Percentiles rank a stretch among this genome's conserved stretches.
These are phyloP conservation scores for Druceiella hillmani DNA, from an alignment of 2,888 invertebrate genomes.

Conservation along the genomic window DNA sequence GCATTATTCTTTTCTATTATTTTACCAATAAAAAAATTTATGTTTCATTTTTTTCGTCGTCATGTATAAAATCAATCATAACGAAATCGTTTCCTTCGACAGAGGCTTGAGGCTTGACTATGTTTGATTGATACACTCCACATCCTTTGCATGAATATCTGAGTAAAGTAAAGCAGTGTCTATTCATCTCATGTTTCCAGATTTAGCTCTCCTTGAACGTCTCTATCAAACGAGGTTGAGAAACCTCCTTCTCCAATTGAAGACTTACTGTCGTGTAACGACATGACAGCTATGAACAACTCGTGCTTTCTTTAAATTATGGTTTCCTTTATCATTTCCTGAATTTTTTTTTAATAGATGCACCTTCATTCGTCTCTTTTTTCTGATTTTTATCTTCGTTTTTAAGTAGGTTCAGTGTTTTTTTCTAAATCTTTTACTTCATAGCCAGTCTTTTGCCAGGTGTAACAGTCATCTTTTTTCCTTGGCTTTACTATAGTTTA, in stretches of 20 bases:
- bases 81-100: slow-evolving; percentile 4
- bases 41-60: slow-evolving; percentile 1
- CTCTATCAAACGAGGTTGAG: too few relatives aligned
- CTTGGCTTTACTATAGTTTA: slow-evolving; percentile 9
- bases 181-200: background rate
- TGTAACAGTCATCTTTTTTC: background rate
- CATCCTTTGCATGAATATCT: background rate
- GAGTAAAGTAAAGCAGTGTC: background rate
- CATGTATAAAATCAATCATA: background rate
- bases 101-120: background rate
- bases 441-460: background rate
- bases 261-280: too few relatives aligned
- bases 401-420: too few relatives aligned
- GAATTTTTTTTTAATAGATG: too few relatives aligned
- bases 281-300: too few relatives aligned
- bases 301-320: too few relatives aligned
- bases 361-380: background rate
- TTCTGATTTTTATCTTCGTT: background rate
- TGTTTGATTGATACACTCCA: background rate
- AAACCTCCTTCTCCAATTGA: too few relatives aligned
- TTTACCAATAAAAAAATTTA: slow-evolving; percentile 1
- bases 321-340: too few relatives aligned
- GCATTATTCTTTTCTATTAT: background rate
- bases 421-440: too few relatives aligned
- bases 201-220: background rate